phyloP scores from a whole-genome alignment of 2,113 vertebrate genomes.

The zebrafish (Danio rerio) region DNA sequence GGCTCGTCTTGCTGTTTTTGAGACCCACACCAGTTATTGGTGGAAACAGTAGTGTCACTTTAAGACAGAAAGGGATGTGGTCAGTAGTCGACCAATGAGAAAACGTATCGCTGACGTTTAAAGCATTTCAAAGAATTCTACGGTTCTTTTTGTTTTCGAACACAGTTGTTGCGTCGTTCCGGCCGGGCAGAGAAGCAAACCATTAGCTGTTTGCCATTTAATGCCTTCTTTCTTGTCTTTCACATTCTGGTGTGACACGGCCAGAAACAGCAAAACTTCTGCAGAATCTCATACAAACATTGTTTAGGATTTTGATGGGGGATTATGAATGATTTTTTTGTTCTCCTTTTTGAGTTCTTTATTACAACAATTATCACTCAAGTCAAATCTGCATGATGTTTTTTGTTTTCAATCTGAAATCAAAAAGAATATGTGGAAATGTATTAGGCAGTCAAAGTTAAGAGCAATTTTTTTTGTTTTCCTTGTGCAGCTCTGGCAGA shows the following conservation, averaged over 20 bases:
- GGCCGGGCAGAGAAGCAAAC: conserved; percentile 21
- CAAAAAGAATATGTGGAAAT: conserved; percentile 55
- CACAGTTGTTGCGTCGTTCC: not conserved
- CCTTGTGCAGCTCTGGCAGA: conserved; percentile 61
- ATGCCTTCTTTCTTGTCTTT: conserved; percentile 65
- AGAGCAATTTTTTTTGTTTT: conserved; percentile 64
- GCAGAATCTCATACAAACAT: conserved; percentile 63
- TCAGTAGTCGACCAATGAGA: not conserved
- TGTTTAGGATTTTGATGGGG: conserved; percentile 59
- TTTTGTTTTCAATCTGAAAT: conserved; percentile 78
- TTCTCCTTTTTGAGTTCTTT: not conserved
- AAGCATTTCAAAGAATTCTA: conserved; percentile 14
- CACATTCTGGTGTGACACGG: conserved; percentile 89
- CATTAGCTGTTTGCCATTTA: conserved; percentile 62
- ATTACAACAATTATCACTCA: conserved; percentile 41
- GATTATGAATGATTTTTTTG: conserved; percentile 21
- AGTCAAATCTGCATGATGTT: conserved; percentile 71
- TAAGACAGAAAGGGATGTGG: conserved; percentile 7
- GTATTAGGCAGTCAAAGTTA: conserved; percentile 67
- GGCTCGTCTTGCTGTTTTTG: conserved; percentile 94
- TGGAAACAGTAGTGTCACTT: conserved; percentile 51
- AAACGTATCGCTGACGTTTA: not conserved
- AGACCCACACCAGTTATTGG: conserved; percentile 87
- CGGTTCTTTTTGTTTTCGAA: not conserved
- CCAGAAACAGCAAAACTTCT: conserved; percentile 90